Base-by-base conservation (phyloP, 2,797 vertebrate species). In the Eulemur mongoz region DNA sequence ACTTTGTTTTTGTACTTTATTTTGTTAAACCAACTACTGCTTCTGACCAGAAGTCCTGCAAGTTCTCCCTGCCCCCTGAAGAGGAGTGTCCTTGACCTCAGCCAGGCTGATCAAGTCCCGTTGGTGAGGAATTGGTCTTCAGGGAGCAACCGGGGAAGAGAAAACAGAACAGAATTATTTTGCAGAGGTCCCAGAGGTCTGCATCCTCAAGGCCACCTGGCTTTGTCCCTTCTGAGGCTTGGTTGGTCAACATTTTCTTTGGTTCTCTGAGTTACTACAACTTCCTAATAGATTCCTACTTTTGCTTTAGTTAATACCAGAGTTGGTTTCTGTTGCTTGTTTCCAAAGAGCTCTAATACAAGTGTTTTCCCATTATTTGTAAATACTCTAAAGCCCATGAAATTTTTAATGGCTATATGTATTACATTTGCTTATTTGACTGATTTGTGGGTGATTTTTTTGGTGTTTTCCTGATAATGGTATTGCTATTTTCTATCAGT, bases 341-440 rank as follows among this genome's bases (percentile, higher is more conserved):
- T 23, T 61, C 79, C 4, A 25, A 45, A 97, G 35, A 78, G 69
- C 13, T 40, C 61, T 32, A 20, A 82, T 69, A 17, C 48, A 59
- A 63, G 30, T 59, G 14, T 85, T 93, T 85, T 45, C 59, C 25
- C n/a, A n/a, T 52, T 81, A n/a, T 93, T 82, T 48, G 91, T 48
- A 88, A 91, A n/a, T 80, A 73, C 72, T 84, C 85, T 54, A 65
- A 92, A 90, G 80, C 85, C n/a, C 22, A 76, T 32, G 45, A 32
- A 30, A 43, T 76, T 65, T 89, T 67, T 35, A 80, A 27, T 35
- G 38, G 35, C 54, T 15, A 7, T 40, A 43, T 72, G 52, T 40
- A 11, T 72, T 67, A 17, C 2, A 72, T 48, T 83, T 70, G 79
- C 32, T 79, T 50, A 20, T 83, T 87, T 92, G 91, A 59, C 30